These are phyloP conservation scores for Rhamnusium bicolor DNA, from an alignment of 2,888 invertebrate genomes.

Conservation along the genomic window DNA sequence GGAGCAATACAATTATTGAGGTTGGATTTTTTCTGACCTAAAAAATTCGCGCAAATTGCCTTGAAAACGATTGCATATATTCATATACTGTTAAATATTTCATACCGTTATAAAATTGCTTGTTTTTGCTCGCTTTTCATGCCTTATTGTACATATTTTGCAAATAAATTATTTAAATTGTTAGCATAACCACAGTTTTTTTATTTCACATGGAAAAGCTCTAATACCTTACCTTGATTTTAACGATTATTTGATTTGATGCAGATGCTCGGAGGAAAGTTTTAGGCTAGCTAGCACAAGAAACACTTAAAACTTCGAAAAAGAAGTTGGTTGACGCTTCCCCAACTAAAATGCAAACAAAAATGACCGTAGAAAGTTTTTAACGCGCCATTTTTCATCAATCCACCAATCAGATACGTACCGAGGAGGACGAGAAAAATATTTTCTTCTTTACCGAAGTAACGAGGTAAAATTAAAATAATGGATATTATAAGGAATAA, in stretches of 20 bases:
- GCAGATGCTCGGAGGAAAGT: background rate
- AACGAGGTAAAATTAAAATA: background rate
- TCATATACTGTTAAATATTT: conserved; percentile 43
- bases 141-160: conserved; percentile 50
- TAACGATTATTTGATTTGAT: background rate
- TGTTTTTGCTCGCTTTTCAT: conserved; percentile 51
- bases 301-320: background rate
- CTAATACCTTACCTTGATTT: background rate
- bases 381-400: background rate
- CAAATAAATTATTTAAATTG: conserved; percentile 43
- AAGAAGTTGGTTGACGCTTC: background rate
- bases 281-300: background rate
- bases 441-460: background rate
- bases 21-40: conserved; percentile 16
- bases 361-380: too few relatives aligned
- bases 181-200: conserved; percentile 46
- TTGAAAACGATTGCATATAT: conserved; percentile 48
- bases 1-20: conserved; percentile 46
- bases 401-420: background rate
- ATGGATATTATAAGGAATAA: too few relatives aligned
- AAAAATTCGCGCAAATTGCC: conserved; percentile 46
- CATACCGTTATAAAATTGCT: conserved; percentile 41
- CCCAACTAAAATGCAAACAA: background rate
- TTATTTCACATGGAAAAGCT: background rate
- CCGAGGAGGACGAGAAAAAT: too few relatives aligned